Evolutionary conservation across 2,797 vertebrate species (phyloP).

Genomic region (Pogonophryne albipinna): DNA sequence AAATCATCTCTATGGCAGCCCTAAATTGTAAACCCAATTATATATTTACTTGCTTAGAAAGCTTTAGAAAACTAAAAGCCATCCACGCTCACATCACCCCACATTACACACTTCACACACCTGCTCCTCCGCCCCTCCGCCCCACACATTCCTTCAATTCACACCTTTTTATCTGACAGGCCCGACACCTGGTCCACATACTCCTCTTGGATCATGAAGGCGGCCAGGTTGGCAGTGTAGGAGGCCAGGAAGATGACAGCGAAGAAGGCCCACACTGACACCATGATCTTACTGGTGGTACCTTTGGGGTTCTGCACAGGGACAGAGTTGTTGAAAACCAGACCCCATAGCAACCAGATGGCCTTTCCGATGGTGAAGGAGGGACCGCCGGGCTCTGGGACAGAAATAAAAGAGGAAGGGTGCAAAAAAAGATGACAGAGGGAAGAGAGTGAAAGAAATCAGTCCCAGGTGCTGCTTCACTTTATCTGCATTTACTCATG

Average conservation of each 20-base stretch:
- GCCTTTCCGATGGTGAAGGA: conserved; percentile 99
- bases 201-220: conserved; percentile 99
- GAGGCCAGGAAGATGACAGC: conserved; percentile 99
- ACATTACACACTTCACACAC: conserved; percentile 23
- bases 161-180: conserved; percentile 99
- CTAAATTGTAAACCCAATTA: background rate
- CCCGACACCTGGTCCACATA: conserved; percentile 99
- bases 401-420: conserved; percentile 24
- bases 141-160: conserved; percentile 29
- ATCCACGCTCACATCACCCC: background rate
- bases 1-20: conserved; percentile 5
- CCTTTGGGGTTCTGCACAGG: conserved; percentile 99
- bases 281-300: conserved; percentile 99
- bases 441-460: conserved; percentile 9
- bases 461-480: conserved; percentile 18
- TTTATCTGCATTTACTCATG: conserved; percentile 46
- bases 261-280: conserved; percentile 99
- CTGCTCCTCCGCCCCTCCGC: conserved; percentile 30
- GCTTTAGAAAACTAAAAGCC: background rate
- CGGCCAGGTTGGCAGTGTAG: conserved; percentile 99
- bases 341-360: conserved; percentile 98
- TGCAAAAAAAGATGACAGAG: conserved; percentile 35
- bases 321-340: conserved; percentile 99
- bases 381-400: conserved; percentile 95
- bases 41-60: background rate